These are phyloP conservation scores for Vidua chalybeata DNA, from an alignment of 2,113 vertebrate species.

Conservation along the genomic window DNA sequence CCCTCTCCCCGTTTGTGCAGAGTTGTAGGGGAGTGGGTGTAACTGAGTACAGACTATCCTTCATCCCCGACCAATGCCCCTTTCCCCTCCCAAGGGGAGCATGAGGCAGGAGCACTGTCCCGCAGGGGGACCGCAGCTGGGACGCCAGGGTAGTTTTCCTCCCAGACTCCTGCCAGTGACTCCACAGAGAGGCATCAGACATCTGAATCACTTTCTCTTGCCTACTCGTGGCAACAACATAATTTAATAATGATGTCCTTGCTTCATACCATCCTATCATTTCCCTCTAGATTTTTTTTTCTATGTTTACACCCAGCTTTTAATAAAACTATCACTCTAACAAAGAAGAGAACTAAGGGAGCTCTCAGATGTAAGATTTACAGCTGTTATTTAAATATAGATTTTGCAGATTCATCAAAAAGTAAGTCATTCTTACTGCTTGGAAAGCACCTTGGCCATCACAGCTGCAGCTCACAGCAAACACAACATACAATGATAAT, in stretches of 20 bases:
- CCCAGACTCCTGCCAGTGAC: background rate
- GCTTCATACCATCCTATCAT: background rate
- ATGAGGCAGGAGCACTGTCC: background rate
- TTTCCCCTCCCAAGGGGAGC: background rate
- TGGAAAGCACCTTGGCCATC: background rate
- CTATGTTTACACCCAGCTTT: background rate
- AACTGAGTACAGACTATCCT: background rate
- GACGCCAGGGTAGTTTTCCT: background rate
- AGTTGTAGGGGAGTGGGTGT: background rate
- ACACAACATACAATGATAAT: background rate
- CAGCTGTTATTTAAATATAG: background rate
- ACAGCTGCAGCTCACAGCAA: background rate
- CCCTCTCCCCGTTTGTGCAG: background rate
- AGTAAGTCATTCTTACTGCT: background rate
- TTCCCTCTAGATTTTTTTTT: background rate
- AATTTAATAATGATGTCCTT: background rate
- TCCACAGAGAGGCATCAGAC: background rate
- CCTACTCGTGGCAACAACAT: background rate
- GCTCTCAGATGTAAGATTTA: conserved; percentile 10
- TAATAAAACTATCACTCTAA: background rate
- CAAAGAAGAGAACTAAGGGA: background rate
- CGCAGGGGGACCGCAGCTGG: background rate
- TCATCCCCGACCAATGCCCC: accelerated
- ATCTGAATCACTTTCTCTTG: background rate
- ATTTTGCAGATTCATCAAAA: conserved; percentile 2